These are phyloP conservation scores for Tursiops truncatus DNA, from an alignment of 2,113 vertebrate genomes.

Conservation along the genomic window DNA sequence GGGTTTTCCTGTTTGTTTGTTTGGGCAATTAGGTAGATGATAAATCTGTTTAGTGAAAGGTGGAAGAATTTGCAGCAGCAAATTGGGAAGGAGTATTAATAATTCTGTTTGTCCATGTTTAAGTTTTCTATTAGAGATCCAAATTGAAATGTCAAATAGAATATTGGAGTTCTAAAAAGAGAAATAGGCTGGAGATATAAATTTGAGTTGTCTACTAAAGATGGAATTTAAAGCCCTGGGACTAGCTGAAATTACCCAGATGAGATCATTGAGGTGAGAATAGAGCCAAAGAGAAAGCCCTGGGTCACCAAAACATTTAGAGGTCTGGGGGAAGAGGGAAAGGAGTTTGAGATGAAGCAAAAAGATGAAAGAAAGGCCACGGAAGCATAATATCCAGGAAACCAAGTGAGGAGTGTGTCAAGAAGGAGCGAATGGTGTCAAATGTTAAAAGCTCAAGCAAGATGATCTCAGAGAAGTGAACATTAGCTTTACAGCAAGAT, in stretches of 20 bases:
- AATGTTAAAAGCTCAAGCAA: slow-evolving; percentile 14
- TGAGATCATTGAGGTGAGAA: slow-evolving; percentile 13
- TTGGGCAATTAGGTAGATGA: not conserved
- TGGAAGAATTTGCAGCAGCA: not conserved
- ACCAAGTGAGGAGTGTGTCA: not conserved
- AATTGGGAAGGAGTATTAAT: not conserved
- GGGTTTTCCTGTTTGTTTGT: not conserved
- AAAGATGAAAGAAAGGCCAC: not conserved
- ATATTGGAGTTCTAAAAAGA: slow-evolving; percentile 5
- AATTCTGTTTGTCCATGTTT: not conserved
- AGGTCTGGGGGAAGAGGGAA: not conserved
- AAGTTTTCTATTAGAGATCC: not conserved
- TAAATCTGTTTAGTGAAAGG: not conserved
- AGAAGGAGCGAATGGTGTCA: not conserved
- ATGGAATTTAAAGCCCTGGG: not conserved
- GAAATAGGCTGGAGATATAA: not conserved
- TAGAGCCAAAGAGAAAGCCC: not conserved
- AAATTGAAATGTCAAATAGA: slow-evolving; percentile 35
- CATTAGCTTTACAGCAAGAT: not conserved
- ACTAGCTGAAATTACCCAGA: not conserved
- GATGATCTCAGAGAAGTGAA: slow-evolving; percentile 38
- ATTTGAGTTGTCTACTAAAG: slow-evolving; percentile 17
- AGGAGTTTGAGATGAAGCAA: not conserved
- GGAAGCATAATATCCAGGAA: not conserved
- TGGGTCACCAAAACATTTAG: not conserved